Conservation (phyloP, 2,797 vertebrate species). For the Rallus crepitans region DNA sequence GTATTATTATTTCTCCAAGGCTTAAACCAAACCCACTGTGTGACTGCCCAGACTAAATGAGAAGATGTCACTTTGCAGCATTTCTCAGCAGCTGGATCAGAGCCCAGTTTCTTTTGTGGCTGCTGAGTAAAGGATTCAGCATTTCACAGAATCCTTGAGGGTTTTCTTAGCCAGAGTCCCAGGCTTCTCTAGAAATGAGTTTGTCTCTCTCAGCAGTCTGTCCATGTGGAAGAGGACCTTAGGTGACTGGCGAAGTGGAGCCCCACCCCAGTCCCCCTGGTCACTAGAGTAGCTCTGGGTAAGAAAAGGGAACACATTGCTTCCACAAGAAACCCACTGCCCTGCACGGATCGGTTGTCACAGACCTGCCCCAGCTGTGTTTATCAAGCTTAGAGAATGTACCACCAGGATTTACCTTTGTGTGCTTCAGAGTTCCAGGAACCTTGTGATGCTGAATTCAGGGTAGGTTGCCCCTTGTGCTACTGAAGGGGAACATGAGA, state of each 20-base stretch:
- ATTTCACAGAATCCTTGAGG: background rate
- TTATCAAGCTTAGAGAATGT: background rate
- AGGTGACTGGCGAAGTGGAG: background rate
- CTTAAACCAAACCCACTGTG: background rate
- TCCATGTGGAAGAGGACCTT: background rate
- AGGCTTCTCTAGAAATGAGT: background rate
- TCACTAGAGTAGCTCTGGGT: background rate
- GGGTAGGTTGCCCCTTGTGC: background rate
- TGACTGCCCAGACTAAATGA: background rate
- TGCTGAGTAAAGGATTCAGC: background rate
- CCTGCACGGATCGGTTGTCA: background rate
- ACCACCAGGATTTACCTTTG: background rate
- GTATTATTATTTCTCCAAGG: background rate
- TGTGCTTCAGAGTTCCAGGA: background rate
- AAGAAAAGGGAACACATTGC: background rate
- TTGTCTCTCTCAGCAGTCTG: background rate
- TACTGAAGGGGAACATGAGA: background rate
- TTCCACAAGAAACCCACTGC: background rate
- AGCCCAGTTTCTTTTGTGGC: background rate
- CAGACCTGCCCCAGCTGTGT: background rate
- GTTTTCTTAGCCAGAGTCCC: background rate
- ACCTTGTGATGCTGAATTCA: background rate
- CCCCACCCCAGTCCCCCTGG: background rate
- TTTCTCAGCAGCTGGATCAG: background rate
- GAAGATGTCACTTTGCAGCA: background rate